Evolutionary conservation across 1,140 invertebrate genomes (phyloP), one percentile per base, ranked within the genome.

Genomic region (Drosophila biarmipes): DNA sequence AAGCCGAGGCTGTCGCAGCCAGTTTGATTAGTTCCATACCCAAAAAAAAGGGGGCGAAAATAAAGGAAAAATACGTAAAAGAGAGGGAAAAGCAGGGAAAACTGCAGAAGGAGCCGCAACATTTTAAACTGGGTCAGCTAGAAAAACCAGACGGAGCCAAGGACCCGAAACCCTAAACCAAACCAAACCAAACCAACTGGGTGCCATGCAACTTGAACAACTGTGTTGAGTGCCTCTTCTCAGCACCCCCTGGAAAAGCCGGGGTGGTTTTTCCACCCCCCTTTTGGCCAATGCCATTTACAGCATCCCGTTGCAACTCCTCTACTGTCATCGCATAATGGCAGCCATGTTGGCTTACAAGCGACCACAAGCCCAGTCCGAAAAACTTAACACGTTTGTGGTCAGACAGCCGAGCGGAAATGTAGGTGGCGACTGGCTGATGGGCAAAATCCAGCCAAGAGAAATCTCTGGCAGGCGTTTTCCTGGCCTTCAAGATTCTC

Each of bases 91-190:
- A 40, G 45, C 35, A 48, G 31, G 42, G 42, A 43, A 51, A 57
- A 45, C 12, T 21, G 49, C 37, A 79, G 51, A 78, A 63, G 66
- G 19, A 82, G 61, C 21, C 63, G 49, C 61, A 52, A 53, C 63
- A 74, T 66, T 61, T 71, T 61, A 21, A 82, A 71, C 51, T 82
- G 74, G 79, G 80, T 78, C 69, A 69, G 48, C 37, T 17, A 46
- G 21, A 52, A 42, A 49, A 52, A 35, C 24, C 38, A 61, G 46
- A 53, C n/a, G 48, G 34, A 49, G 43, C 24, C 12, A 12, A 19
- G 27, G 38, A 21, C 7, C 14, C 17, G 10, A 48, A 45, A 14
- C 43, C 19, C 58, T 51, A 42, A 37, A 19, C 38, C 52, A 54
- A 61, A 35, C 45, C 21, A 31, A 31, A 49, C 54, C 52, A 62